Conservation (phyloP, 2,888 invertebrate genomes). For the Stenotaenia linearis region DNA sequence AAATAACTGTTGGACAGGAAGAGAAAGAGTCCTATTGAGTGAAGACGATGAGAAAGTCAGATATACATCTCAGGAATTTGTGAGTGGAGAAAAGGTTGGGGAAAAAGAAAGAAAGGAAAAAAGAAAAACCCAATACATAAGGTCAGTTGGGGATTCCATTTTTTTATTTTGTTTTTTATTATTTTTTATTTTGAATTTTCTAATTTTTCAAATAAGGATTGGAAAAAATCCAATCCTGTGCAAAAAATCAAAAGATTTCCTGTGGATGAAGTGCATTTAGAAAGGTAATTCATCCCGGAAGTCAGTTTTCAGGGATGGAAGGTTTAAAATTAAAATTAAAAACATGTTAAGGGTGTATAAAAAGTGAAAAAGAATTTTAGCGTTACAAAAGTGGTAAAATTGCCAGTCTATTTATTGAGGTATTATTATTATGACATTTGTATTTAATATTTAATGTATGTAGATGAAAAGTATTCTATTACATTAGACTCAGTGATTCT, state of each 20-base stretch:
- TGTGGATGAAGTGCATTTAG: not conserved
- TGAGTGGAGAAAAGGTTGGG: not conserved
- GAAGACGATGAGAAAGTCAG: not conserved
- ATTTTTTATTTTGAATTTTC: not conserved
- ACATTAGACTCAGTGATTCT: constrained; percentile 24
- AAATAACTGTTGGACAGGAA: constrained; percentile 12
- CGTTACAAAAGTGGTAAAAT: constrained; percentile 8
- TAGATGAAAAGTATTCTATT: constrained; percentile 17
- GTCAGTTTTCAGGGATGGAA: constrained; percentile 29
- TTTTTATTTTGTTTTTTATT: not conserved
- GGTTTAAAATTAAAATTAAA: not conserved
- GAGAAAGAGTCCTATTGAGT: not conserved
- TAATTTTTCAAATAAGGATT: not conserved
- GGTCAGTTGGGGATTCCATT: constrained; percentile 19
- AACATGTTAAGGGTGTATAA: constrained; percentile 7
- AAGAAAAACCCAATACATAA: not conserved
- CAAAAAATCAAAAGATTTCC: constrained; percentile 30
- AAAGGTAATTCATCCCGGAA: not conserved
- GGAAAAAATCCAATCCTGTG: constrained; percentile 2
- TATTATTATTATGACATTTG: constrained; percentile 26
- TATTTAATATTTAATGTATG: constrained; percentile 29
- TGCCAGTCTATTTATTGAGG: constrained; percentile 29
- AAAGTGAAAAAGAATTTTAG: constrained; percentile 16
- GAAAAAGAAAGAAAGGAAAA: not conserved
- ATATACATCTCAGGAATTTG: not conserved